phyloP scores from a whole-genome alignment of 2,797 vertebrate genomes.

The Cuculus canorus region DNA sequence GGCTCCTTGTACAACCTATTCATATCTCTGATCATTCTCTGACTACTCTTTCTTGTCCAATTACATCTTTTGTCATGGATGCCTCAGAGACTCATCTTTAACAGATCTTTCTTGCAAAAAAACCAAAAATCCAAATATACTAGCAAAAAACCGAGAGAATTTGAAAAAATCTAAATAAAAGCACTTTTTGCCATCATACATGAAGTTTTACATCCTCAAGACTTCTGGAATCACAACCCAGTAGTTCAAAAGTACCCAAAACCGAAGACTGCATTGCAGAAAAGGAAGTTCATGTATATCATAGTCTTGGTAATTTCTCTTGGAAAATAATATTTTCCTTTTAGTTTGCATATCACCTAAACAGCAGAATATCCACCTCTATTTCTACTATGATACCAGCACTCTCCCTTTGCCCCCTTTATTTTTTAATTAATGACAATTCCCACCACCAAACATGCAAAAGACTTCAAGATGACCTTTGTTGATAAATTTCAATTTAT shows the following conservation, averaged over 20 bases:
- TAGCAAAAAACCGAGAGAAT: neutral
- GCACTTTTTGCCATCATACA: neutral
- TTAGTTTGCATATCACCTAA: neutral
- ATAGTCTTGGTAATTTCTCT: neutral
- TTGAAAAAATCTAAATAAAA: neutral
- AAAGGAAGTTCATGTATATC: neutral
- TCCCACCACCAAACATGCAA: neutral
- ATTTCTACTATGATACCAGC: neutral
- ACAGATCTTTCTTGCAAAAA: neutral
- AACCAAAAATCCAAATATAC: neutral
- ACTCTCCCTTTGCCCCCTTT: neutral
- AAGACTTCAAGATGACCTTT: slow-evolving; percentile 7
- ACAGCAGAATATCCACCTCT: neutral
- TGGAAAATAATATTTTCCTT: neutral
- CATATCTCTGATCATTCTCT: neutral
- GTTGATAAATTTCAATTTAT: slow-evolving; percentile 6
- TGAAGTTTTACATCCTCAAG: neutral
- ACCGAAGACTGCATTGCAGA: neutral
- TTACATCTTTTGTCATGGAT: neutral
- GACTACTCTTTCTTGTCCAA: neutral
- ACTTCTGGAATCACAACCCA: neutral
- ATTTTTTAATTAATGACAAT: neutral
- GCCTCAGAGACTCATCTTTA: neutral
- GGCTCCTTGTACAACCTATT: neutral
- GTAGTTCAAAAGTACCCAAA: no score